These are phyloP conservation scores for Watsonalla binaria DNA, from an alignment of 2,888 invertebrate genomes.

Conservation along the genomic window DNA sequence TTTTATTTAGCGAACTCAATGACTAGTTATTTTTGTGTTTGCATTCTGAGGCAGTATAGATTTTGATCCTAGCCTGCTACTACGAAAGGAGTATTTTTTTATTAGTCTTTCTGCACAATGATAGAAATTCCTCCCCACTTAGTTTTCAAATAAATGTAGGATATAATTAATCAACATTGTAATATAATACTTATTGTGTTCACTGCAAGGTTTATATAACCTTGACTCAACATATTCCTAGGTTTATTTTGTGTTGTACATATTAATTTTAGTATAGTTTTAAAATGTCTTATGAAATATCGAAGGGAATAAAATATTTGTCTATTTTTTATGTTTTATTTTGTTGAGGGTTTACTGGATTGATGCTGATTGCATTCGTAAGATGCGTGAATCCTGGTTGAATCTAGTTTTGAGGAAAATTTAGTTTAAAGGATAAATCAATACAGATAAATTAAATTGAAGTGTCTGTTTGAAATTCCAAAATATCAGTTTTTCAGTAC, in stretches of 20 bases:
- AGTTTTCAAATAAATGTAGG: background rate
- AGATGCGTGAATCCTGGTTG: too few species aligned
- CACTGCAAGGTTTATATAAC: constrained; percentile 4
- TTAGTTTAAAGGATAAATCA: too few species aligned
- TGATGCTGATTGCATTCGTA: too few species aligned
- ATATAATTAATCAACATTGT: background rate
- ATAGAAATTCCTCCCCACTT: background rate
- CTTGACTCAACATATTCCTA: background rate
- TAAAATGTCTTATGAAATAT: constrained; percentile 8
- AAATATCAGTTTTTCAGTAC: too few species aligned
- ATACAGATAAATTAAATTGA: too few species aligned
- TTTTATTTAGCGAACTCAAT: too few species aligned
- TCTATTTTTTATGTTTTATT: constrained; percentile 26
- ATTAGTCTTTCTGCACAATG: background rate
- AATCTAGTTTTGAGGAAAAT: too few species aligned
- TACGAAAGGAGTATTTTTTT: too few species aligned
- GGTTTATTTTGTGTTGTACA: constrained; percentile 7
- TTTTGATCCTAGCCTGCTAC: too few species aligned
- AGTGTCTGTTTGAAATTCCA: too few species aligned
- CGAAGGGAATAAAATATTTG: constrained; percentile 43
- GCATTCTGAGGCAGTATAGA: too few species aligned
- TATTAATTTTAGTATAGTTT: constrained; percentile 10
- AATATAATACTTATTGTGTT: constrained; percentile 22
- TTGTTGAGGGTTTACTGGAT: constrained; percentile 3
- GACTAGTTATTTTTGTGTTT: too few species aligned